Base-by-base conservation (phyloP, 2,797 vertebrate genomes). In the Gadopsis marmoratus region DNA sequence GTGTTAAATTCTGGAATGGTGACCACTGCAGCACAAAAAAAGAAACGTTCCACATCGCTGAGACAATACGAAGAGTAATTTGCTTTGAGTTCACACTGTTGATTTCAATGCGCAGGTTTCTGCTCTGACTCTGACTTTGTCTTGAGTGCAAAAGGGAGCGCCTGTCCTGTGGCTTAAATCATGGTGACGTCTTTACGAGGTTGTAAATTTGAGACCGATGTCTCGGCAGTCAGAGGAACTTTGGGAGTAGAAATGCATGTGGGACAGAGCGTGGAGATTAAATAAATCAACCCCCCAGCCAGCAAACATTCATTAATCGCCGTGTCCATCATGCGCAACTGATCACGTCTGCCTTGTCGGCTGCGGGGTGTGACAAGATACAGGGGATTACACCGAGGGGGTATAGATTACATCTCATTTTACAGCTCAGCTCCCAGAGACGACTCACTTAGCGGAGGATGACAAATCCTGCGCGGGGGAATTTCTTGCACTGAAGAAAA, bases 161-260 rank as follows among this genome's bases (percentile, higher is more conserved):
- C 61, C 65, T 59, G 65, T 55, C 69, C 83, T 14, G 68, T 12
- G 69, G 76, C 76, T 92, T 95, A 94, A 95, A 95, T 95, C 93
- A 95, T 62, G 17, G 67, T 81, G 89, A 93, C 81, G 78, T 76
- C 89, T 94, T 95, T 95, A 94, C 84, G 85, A 93, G 80, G 88
- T 43, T 82, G 89, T 95, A 95, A 94, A 95, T 95, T 83, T 75
- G 76, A 91, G 86, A 80, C 67, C 14, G 79, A 88, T 84, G 89
- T 89, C 94, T 85, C 77, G 14, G 85, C 82, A 89, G 91, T 83
- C 80, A 72, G 76, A 85, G 72, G 74, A 89, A 92, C 89, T 93
- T 94, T 63, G 89, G 84, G 75, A 91, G 86, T 48, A 63, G 78
- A 90, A 92, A 90, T 59, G 85, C 82, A 83, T 35, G 80, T 80